Base-by-base conservation (phyloP, 2,113 vertebrate species). In the Plotosus lineatus region DNA sequence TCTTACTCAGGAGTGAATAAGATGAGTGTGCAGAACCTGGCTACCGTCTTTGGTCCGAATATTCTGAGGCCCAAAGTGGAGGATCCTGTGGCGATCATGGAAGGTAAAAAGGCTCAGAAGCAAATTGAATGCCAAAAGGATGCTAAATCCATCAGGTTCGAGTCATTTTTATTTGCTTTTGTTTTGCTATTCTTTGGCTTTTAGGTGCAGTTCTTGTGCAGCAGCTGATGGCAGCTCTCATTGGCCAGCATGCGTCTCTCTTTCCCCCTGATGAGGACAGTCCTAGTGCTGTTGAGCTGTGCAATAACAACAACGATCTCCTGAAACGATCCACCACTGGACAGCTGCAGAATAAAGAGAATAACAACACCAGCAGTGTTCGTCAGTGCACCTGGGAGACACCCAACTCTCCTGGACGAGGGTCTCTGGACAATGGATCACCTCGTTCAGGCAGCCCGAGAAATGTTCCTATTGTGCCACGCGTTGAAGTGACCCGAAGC, bases 1-100 rank as follows among this genome's bases (percentile, higher is more conserved):
- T 98, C 97, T 0, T 95, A 97, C 82, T 96, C 97, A 11, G 95
- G 96, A n/a, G 86, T 98, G 71, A 99, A 99, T 90, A 99, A 99
- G 92, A 99, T 99, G 97, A 98, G 96, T 1, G 95, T 96, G 31
- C 98, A 98, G 89, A 99, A 99, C 86, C 88, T 99, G 87, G 98
- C 96, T 21, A 98, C 97, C 0, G 97, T 98, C 40, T 99, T 99
- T 86, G 97, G 97, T 38, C 97, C 98, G 36, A 99, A 98, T 72
- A 99, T 99, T 76, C 87, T 99, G 82, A 94, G 98, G 50, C 95
- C 97, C 60, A 98, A 97, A 90, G 87, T 99, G 26, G 96, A 99
- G 90, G 97, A 99, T 88, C 97, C 97, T 40, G 91, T 98, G 72
- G 95, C 97, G 19, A 98, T 99, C 78, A 99, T 98, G 97, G 98